Evolutionary conservation across 2,888 invertebrate species (phyloP), one percentile per base, ranked within the genome.

Genomic region (Philereme transversata): DNA sequence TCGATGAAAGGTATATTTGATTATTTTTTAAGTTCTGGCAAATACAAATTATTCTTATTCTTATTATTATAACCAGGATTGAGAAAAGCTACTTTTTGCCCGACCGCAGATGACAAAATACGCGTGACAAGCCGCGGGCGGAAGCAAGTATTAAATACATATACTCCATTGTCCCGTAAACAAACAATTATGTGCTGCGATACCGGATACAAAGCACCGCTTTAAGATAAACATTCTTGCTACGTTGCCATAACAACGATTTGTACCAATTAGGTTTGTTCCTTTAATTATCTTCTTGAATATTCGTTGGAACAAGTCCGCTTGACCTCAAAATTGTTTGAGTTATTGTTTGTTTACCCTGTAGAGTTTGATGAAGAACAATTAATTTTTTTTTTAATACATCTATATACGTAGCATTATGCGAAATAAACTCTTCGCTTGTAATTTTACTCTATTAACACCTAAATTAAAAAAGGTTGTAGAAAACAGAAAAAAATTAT

Each of bases 291-390:
- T 79, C 75, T 76, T 76, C 75, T 76, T 76, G 77, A 81, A 81
- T 79, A 82, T 83, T 83, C 76, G 69, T 76, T 53, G 72, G 73
- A 22, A 75, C 72, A 73, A 78, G 81, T 85, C 83, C 81, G 72
- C 79, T 87, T 83, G 83, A 86, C 86, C 87, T 83, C 82, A 86
- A 86, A 87, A 86, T 86, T 85, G 82, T 83, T 81, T 78, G 77
- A 83, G 79, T 84, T 86, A 86, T 84, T 86, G 79, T 86, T 86
- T 87, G 82, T 85, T 83, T 81, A 75, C 77, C 75, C 78, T 79
- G 76, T 69, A 78, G 83, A 80, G 83, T 75, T 76, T 75, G 72
- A 68, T 75, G 58, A 71, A 71, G 77, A 85, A 86, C 84, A 87
- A 87, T 80, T 74, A 83, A 81, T 75, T 77, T 70, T 83, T 87